Evolutionary conservation across 2,888 invertebrate species (phyloP).

Genomic region (Papilio protenor): DNA sequence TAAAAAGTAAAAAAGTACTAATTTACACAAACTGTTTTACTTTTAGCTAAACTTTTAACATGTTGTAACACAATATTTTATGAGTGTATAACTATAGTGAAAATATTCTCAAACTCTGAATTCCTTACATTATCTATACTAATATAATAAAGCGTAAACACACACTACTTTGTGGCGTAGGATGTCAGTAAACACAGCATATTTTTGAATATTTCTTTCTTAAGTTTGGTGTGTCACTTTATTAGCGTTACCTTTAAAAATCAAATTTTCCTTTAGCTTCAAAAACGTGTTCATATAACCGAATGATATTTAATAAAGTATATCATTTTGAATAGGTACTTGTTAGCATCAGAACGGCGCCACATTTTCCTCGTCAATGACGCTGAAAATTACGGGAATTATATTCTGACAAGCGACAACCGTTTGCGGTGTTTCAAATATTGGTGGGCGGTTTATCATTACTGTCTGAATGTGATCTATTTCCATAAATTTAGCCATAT

Average conservation of each 20-base stretch:
- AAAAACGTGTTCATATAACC: background rate
- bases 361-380: slow-evolving; percentile 56
- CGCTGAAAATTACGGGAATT: slow-evolving; percentile 55
- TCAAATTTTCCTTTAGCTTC: background rate
- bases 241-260: background rate
- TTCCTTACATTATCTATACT: too few species aligned
- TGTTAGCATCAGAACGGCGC: slow-evolving; percentile 34
- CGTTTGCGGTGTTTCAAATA: slow-evolving; percentile 33
- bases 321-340: slow-evolving; percentile 37
- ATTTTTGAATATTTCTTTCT: too few species aligned
- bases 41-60: background rate
- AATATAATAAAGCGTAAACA: too few species aligned
- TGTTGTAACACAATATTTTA: too few species aligned
- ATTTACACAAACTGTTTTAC: background rate
- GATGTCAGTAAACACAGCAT: too few species aligned
- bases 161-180: too few species aligned
- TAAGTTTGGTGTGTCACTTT: too few species aligned
- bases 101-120: too few species aligned
- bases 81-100: too few species aligned
- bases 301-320: slow-evolving; percentile 17
- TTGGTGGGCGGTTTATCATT: slow-evolving; percentile 11
- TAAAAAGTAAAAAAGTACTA: background rate
- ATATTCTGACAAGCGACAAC: slow-evolving; percentile 41
- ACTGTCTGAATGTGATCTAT: background rate
- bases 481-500: background rate